phyloP scores from a whole-genome alignment of 2,797 vertebrate species.

The Nyctibius grandis region DNA sequence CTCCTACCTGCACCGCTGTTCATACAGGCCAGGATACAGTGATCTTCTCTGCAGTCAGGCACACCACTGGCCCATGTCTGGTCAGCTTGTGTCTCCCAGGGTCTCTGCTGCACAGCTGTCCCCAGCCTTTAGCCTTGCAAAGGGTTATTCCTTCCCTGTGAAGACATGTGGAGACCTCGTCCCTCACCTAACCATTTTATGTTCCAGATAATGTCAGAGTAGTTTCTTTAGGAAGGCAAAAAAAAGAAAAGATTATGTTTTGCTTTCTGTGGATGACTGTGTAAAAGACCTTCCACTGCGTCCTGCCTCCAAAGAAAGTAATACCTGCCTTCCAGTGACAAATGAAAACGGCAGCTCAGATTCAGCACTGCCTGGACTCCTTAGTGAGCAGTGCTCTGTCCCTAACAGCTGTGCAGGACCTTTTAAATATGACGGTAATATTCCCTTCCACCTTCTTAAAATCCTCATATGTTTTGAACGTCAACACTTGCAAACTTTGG shows the following conservation, averaged over 20 bases:
- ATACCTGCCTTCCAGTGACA: background rate
- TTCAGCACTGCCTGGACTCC: background rate
- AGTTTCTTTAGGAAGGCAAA: background rate
- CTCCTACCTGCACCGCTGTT: background rate
- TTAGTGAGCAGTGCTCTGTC: background rate
- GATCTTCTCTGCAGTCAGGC: background rate
- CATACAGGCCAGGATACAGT: background rate
- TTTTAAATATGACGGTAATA: background rate
- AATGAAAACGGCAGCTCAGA: background rate
- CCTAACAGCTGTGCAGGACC: background rate
- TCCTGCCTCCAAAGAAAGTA: background rate
- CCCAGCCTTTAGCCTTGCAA: background rate
- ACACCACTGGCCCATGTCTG: background rate
- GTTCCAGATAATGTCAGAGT: background rate
- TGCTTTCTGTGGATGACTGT: background rate
- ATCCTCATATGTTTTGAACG: background rate
- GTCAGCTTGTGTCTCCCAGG: background rate
- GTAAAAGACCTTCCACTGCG: background rate
- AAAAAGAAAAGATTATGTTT: background rate
- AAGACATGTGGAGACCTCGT: background rate
- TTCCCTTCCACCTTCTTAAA: background rate
- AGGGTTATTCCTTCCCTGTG: background rate
- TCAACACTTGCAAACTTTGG: background rate
- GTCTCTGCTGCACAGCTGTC: background rate
- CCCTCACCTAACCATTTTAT: background rate